Evolutionary conservation across 1,140 invertebrate genomes (phyloP), one percentile per base, ranked within the genome.

Genomic region (Drosophila prosaltans): DNA sequence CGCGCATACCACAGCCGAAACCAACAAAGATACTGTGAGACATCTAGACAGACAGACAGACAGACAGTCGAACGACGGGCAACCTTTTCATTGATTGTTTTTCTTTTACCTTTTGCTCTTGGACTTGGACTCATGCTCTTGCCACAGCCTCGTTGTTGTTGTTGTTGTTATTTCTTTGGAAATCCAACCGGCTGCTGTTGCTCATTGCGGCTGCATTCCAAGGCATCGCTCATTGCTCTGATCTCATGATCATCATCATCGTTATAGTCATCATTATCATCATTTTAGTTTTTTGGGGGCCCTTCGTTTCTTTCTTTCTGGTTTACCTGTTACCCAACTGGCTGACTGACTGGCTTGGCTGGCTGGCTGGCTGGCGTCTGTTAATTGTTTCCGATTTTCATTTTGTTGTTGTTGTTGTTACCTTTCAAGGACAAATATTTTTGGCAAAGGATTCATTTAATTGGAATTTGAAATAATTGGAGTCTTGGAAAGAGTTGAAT

Each of bases 41-140:
- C 21, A 40, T 55, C 63, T 62, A 36, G 32, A 36, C 32, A 36
- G 32, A 36, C 32, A 36, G 62, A 51, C 45, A 60, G 40, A 73
- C 43, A 70, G 30, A 72, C 67, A 67, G 57, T 24, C 8, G 10
- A 10, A 51, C 21, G 21, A 2, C 24, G 45, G 54, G 71, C 64
- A 85, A 85, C 82, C 67, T 80, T 86, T 80, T 86, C 83, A 86
- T 86, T 85, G 82, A 86, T 81, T 82, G 83, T 82, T 78, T 80
- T 74, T 85, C 68, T 78, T 76, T 72, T 72, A 59, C 63, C 45
- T 66, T 68, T 66, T 65, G 21, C 45, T 57, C 30, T 57, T 28
- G 51, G 11, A 16, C 30, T 36, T 32, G 16, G 16, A 16, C 16
- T 16, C 16, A 16, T 16, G 26, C 40, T 45, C 32, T 30, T 65